These are phyloP conservation scores for Rhinichthys klamathensis DNA, from an alignment of 2,113 vertebrate genomes.

Conservation along the genomic window DNA sequence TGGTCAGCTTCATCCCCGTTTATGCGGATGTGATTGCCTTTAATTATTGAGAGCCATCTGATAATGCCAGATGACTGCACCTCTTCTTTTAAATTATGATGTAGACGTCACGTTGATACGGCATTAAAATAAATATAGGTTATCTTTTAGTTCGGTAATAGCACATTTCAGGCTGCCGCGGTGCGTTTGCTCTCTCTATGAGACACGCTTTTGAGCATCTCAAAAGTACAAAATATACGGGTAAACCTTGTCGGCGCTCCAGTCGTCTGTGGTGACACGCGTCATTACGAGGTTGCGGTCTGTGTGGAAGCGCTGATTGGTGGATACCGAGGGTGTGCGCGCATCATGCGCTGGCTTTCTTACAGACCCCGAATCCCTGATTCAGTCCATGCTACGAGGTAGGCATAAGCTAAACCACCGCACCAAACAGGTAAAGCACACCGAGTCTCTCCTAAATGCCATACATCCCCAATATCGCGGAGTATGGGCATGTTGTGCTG, in stretches of 20 bases:
- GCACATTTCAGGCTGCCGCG: slow-evolving; percentile 46
- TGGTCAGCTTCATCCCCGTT: slow-evolving; percentile 3
- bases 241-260: slow-evolving; percentile 54
- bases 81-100: slow-evolving; percentile 36
- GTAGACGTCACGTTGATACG: slow-evolving; percentile 29
- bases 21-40: slow-evolving; percentile 29
- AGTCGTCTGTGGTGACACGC: slow-evolving; percentile 66
- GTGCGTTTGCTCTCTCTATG: not conserved
- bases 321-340: slow-evolving; percentile 76
- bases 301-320: slow-evolving; percentile 70
- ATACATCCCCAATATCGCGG: not conserved
- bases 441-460: not conserved
- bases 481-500: not conserved
- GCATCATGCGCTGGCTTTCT: slow-evolving; percentile 67
- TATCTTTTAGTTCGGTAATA: slow-evolving; percentile 53
- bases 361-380: slow-evolving; percentile 73
- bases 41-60: slow-evolving; percentile 43
- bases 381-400: slow-evolving; percentile 56
- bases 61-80: slow-evolving; percentile 43
- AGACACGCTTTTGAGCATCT: slow-evolving; percentile 50
- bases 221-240: slow-evolving; percentile 52
- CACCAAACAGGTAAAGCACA: slow-evolving; percentile 10
- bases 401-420: slow-evolving; percentile 11
- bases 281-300: slow-evolving; percentile 69
- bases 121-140: slow-evolving; percentile 52